These are phyloP conservation scores for Coleophora flavipennella DNA, from an alignment of 2,888 invertebrate species.

Conservation along the genomic window DNA sequence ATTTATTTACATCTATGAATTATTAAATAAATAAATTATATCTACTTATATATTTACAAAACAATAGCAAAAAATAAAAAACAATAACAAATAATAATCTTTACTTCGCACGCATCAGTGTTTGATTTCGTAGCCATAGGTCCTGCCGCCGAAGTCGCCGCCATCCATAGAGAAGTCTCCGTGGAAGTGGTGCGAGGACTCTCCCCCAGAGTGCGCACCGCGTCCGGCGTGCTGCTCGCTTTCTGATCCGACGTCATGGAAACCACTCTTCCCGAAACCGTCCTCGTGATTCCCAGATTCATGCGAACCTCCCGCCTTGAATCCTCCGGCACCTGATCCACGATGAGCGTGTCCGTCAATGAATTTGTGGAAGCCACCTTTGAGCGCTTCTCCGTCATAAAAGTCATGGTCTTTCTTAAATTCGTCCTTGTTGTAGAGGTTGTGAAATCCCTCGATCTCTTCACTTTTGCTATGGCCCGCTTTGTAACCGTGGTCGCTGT, in stretches of 20 bases:
- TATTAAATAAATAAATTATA: conserved; percentile 19
- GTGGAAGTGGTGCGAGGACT: conserved; percentile 59
- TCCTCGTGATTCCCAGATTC: conserved; percentile 64
- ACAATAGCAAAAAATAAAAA: conserved; percentile 50
- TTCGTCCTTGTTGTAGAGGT: conserved; percentile 79
- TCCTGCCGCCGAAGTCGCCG: conserved; percentile 37
- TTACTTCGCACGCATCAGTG: conserved; percentile 34
- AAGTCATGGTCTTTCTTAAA: conserved; percentile 81
- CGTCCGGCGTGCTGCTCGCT: conserved; percentile 54
- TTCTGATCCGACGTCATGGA: conserved; percentile 65
- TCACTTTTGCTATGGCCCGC: conserved; percentile 73
- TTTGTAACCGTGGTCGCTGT: conserved; percentile 65
- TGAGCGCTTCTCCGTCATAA: conserved; percentile 76
- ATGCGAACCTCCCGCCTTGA: conserved; percentile 65
- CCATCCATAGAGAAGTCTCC: conserved; percentile 59
- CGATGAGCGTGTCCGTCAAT: conserved; percentile 65
- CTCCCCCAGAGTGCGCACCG: conserved; percentile 61
- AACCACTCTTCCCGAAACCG: conserved; percentile 62
- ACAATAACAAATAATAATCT: conserved; percentile 46
- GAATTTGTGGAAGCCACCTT: conserved; percentile 74
- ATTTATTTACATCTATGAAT: conserved; percentile 15
- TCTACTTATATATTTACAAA: conserved; percentile 50
- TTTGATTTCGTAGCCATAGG: conserved; percentile 58
- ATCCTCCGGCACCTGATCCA: conserved; percentile 62
- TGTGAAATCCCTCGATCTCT: conserved; percentile 77